These are phyloP conservation scores for Amblyjoppa proteus DNA, from an alignment of 2,888 invertebrate species.

Conservation along the genomic window DNA sequence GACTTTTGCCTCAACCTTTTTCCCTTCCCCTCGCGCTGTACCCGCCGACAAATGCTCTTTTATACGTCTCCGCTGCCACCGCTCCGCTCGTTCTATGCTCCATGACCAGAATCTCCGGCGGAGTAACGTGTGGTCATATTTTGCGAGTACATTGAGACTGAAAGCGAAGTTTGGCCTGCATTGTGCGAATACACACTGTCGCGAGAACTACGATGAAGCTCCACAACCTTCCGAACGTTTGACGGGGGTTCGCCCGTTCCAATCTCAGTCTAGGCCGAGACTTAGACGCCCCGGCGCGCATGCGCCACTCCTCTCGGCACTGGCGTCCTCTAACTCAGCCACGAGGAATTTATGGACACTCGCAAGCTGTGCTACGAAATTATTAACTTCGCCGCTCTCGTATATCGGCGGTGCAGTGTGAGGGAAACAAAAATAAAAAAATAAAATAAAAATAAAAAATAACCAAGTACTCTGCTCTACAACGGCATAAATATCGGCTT, in stretches of 20 bases:
- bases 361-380: conserved; percentile 61
- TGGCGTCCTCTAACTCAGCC: conserved; percentile 18
- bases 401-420: neutral
- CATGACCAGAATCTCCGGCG: conserved; percentile 15
- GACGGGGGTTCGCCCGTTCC: conserved; percentile 45
- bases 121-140: conserved; percentile 44
- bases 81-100: conserved; percentile 9
- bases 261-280: conserved; percentile 30
- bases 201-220: neutral
- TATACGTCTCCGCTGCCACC: neutral
- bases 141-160: conserved; percentile 40
- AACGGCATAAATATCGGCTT: conserved; percentile 48
- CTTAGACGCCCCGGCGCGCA: neutral
- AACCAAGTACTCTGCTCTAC: conserved; percentile 7
- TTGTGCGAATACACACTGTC: conserved; percentile 44
- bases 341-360: conserved; percentile 56
- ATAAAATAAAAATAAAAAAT: neutral
- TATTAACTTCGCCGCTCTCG: conserved; percentile 48
- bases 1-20: conserved; percentile 4
- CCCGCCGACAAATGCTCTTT: conserved; percentile 12
- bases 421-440: neutral
- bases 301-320: conserved; percentile 16
- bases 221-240: conserved; percentile 43
- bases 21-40: neutral
- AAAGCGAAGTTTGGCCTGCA: conserved; percentile 50